Evolutionary conservation across 2,888 invertebrate genomes (phyloP).

Genomic region (Isoperla grammatica): DNA sequence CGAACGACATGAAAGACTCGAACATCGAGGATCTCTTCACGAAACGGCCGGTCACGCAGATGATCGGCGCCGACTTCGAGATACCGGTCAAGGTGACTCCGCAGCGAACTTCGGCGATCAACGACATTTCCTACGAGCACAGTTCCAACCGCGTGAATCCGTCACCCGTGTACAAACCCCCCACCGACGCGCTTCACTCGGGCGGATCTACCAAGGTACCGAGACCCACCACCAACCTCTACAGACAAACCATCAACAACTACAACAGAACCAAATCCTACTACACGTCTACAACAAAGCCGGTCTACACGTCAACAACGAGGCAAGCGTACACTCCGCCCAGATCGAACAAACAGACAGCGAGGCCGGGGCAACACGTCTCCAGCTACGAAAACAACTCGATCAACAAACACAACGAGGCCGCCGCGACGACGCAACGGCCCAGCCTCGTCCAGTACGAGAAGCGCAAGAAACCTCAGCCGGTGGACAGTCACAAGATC

Average conservation of each 20-base stretch:
- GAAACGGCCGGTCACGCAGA: conserved; percentile 52
- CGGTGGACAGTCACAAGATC: background rate
- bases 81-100: too few relatives aligned
- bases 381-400: background rate
- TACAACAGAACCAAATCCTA: too few relatives aligned
- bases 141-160: too few relatives aligned
- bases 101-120: too few relatives aligned
- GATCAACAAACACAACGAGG: conserved; percentile 1
- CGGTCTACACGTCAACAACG: conserved; percentile 29
- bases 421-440: background rate
- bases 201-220: background rate
- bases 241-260: conserved; percentile 34
- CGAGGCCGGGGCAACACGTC: background rate
- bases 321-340: background rate
- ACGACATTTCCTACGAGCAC: too few relatives aligned
- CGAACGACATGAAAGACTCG: conserved; percentile 48
- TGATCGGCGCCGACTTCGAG: conserved; percentile 18
- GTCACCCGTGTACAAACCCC: too few relatives aligned
- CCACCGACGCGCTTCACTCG: too few relatives aligned
- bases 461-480: background rate
- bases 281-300: conserved; percentile 30
- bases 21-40: conserved; percentile 59
- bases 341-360: background rate
- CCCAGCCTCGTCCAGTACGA: background rate
- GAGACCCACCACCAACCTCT: conserved; percentile 25